These are phyloP conservation scores for Tolypeutes matacus DNA, from an alignment of 2,797 vertebrate genomes.

Conservation along the genomic window DNA sequence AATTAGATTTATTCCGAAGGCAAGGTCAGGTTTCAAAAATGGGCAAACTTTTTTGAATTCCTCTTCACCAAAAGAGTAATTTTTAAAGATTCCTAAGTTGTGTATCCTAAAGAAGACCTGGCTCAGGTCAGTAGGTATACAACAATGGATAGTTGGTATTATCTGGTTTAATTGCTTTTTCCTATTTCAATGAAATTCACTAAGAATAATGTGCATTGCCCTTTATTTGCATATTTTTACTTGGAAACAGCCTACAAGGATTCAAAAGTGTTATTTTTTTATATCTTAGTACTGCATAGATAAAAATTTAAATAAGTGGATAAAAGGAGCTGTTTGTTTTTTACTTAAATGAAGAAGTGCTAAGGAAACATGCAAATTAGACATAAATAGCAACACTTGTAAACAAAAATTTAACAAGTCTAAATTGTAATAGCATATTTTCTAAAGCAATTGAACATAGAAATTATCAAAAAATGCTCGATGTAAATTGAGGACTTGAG, in stretches of 20 bases:
- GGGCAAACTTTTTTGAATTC: constrained; percentile 80
- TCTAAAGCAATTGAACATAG: constrained; percentile 50
- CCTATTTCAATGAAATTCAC: constrained; percentile 87
- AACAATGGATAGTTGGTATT: constrained; percentile 87
- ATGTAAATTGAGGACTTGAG: constrained; percentile 43
- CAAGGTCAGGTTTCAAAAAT: constrained; percentile 78
- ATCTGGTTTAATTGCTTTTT: constrained; percentile 88
- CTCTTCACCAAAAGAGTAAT: constrained; percentile 61
- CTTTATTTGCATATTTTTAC: constrained; percentile 69
- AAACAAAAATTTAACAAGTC: constrained; percentile 72
- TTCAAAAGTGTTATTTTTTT: constrained; percentile 71
- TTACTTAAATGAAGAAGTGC: constrained; percentile 69
- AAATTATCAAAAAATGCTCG: not conserved
- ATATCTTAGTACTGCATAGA: constrained; percentile 68
- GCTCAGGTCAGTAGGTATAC: constrained; percentile 84
- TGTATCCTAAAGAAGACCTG: constrained; percentile 73
- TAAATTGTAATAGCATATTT: constrained; percentile 73
- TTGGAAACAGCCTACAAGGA: constrained; percentile 58
- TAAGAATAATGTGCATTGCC: constrained; percentile 74
- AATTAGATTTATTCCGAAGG: constrained; percentile 67
- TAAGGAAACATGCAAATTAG: constrained; percentile 71
- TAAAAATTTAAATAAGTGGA: constrained; percentile 70
- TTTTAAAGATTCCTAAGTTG: constrained; percentile 71
- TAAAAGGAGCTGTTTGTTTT: constrained; percentile 55
- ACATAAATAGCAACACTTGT: constrained; percentile 71